Evolutionary conservation across 2,888 invertebrate species (phyloP).

Genomic region (Cephus pulcher): DNA sequence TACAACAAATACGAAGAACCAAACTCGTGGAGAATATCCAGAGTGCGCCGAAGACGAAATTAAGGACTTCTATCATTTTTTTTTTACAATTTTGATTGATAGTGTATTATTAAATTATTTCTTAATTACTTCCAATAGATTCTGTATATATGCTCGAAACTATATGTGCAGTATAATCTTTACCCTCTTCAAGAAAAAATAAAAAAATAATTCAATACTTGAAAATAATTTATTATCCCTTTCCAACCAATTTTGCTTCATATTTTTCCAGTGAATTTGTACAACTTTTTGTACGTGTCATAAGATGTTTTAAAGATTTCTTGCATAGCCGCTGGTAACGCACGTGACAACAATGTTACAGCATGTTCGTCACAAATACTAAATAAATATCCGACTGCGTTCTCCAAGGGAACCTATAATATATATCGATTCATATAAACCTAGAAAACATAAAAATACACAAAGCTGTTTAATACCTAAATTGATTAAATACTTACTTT

Average conservation of each 20-base stretch:
- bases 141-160: neutral
- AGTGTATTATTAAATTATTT: neutral
- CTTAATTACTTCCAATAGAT: neutral
- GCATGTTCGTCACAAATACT: conserved; percentile 56
- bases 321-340: conserved; percentile 49
- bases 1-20: conserved; percentile 99
- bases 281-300: conserved; percentile 52
- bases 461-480: neutral
- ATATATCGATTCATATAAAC: conserved; percentile 1
- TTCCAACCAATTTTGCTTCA: conserved; percentile 17
- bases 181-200: neutral
- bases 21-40: conserved; percentile 98
- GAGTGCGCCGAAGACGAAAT: conserved; percentile 88
- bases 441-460: conserved; percentile 1
- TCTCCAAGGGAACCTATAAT: conserved; percentile 49
- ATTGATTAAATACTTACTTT: conserved; percentile 45
- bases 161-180: neutral
- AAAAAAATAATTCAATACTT: neutral
- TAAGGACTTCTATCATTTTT: conserved; percentile 62
- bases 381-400: conserved; percentile 50
- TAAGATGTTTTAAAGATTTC: conserved; percentile 56
- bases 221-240: neutral
- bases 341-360: conserved; percentile 50
- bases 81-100: neutral
- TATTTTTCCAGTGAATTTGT: conserved; percentile 60